Conservation (phyloP, 2,888 invertebrate genomes). For the Pantelozetes paolii region DNA sequence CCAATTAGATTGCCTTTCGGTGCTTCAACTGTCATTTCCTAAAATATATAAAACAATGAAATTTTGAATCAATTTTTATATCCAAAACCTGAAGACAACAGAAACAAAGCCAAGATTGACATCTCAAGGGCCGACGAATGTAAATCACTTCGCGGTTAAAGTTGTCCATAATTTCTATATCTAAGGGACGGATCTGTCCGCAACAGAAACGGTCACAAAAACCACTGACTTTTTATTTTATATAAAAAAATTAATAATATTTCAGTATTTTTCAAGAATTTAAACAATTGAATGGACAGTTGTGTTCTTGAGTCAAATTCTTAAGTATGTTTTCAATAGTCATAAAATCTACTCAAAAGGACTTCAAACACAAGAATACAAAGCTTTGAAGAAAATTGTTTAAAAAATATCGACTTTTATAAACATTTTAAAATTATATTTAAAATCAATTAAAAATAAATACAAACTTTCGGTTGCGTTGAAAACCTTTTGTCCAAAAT, state of each 20-base stretch:
- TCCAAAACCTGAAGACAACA: conserved; percentile 67
- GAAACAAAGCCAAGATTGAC: conserved; percentile 76
- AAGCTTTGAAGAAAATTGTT: too few relatives aligned
- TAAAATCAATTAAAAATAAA: too few relatives aligned
- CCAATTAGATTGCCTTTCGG: conserved; percentile 53
- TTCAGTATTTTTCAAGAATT: neutral
- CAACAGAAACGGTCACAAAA: conserved; percentile 78
- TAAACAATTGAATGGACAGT: neutral
- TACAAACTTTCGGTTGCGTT: conserved; percentile 42
- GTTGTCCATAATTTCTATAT: conserved; percentile 79
- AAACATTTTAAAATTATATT: too few relatives aligned
- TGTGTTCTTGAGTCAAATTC: too few relatives aligned
- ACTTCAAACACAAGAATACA: too few relatives aligned
- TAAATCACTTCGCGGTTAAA: conserved; percentile 75
- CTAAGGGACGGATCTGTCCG: conserved; percentile 75
- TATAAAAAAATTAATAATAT: neutral
- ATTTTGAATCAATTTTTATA: too few relatives aligned
- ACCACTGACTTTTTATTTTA: conserved; percentile 62
- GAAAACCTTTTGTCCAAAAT: conserved; percentile 51
- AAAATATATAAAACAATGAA: too few relatives aligned
- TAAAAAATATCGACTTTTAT: neutral
- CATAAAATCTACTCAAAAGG: too few relatives aligned
- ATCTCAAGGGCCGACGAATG: conserved; percentile 72
- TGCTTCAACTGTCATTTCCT: conserved; percentile 73
- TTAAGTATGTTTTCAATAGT: too few relatives aligned